Percentiles rank a stretch among this genome's conserved stretches.
These are phyloP conservation scores for Aviceda subcristata DNA, from an alignment of 2,113 vertebrate genomes.

Conservation along the genomic window DNA sequence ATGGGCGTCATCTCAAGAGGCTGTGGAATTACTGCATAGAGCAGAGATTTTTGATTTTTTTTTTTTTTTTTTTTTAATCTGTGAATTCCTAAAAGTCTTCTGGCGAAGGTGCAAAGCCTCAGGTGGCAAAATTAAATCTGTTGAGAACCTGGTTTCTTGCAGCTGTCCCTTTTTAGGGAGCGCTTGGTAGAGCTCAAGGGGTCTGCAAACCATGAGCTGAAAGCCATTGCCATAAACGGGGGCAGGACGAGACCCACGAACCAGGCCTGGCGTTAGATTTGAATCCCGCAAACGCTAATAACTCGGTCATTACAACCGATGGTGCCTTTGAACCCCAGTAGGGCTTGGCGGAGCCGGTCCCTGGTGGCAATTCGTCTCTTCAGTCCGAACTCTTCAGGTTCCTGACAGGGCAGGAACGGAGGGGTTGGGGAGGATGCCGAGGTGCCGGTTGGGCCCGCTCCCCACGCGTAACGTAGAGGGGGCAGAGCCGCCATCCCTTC, in stretches of 20 bases:
- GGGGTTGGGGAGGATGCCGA: not conserved
- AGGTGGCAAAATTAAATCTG: not conserved
- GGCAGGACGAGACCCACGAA: not conserved
- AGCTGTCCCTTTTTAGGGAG: not conserved
- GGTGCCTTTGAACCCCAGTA: not conserved
- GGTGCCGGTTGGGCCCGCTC: fast-evolving
- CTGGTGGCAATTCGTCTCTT: not conserved
- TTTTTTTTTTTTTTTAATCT: not conserved
- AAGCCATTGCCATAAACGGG: not conserved
- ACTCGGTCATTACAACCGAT: not conserved
- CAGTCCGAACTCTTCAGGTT: not conserved
- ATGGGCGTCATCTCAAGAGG: not conserved
- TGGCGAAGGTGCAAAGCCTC: not conserved
- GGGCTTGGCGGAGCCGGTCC: not conserved
- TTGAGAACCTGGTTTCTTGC: not conserved
- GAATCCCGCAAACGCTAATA: not conserved
- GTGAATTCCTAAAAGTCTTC: not conserved
- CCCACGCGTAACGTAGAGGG: fast-evolving
- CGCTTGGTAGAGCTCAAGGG: not conserved
- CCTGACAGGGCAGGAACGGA: not conserved
- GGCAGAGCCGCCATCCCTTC: not conserved
- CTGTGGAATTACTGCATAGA: not conserved
- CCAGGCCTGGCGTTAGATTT: not conserved
- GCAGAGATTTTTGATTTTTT: not conserved
- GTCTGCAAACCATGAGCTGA: not conserved